Conservation (phyloP, 2,797 vertebrate genomes). For the Heterohyrax brucei region DNA sequence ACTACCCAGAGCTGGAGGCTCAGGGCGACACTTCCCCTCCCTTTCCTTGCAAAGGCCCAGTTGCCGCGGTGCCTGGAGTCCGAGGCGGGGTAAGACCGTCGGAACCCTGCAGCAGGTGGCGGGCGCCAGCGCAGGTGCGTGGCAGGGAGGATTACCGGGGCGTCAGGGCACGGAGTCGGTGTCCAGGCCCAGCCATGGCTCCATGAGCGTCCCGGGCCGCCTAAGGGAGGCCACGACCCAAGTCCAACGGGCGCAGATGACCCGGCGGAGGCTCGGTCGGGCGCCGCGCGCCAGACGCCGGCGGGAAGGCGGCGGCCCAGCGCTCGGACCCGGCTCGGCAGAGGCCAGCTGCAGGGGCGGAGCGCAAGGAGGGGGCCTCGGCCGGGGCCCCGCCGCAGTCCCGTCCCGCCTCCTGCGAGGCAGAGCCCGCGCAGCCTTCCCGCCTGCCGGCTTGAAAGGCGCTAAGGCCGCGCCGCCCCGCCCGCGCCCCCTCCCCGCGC, state of each 20-base stretch:
- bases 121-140: background rate
- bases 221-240: background rate
- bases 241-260: background rate
- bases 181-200: background rate
- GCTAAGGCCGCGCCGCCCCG: slow-evolving; percentile 88
- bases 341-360: slow-evolving; percentile 79
- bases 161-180: background rate
- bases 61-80: background rate
- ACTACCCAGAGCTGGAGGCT: background rate
- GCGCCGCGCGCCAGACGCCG: slow-evolving; percentile 72
- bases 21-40: background rate
- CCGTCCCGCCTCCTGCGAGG: background rate
- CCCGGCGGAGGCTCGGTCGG: background rate
- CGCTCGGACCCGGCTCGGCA: slow-evolving; percentile 10
- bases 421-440: slow-evolving; percentile 82
- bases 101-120: rapidly evolving
- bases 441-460: slow-evolving; percentile 92
- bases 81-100: background rate
- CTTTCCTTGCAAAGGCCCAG: background rate
- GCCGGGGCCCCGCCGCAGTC: background rate
- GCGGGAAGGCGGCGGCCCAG: slow-evolving; percentile 58
- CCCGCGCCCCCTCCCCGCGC: slow-evolving; percentile 61
- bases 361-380: slow-evolving; percentile 21
- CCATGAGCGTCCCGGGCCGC: background rate
- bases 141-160: background rate